These are phyloP conservation scores for Elaphurus davidianus DNA, from an alignment of 2,113 vertebrate genomes.

Conservation along the genomic window DNA sequence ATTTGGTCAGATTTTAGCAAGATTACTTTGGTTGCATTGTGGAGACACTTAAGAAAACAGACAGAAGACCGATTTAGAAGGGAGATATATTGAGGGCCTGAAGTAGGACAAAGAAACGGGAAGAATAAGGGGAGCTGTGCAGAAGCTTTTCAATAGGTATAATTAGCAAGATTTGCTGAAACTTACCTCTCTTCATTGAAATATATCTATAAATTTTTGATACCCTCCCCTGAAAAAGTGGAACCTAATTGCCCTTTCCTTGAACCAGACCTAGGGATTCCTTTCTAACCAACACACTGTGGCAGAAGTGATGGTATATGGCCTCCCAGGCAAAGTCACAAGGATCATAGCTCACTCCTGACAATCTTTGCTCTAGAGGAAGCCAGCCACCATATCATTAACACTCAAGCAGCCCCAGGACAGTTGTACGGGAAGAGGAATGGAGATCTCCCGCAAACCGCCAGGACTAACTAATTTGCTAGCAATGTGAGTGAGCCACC, in stretches of 20 bases:
- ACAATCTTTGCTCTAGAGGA: background rate
- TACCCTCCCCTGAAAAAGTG: background rate
- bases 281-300: background rate
- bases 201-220: background rate
- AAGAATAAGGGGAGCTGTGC: background rate
- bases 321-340: background rate
- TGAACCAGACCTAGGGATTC: background rate
- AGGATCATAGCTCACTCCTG: background rate
- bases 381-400: background rate
- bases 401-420: background rate
- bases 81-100: background rate
- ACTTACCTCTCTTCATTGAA: background rate
- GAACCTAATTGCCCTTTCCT: background rate
- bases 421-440: background rate
- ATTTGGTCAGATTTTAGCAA: background rate
- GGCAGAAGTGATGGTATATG: background rate
- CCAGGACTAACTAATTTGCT: background rate
- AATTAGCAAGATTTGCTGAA: background rate
- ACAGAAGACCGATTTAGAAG: background rate
- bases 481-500: background rate
- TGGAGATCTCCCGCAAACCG: background rate
- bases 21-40: background rate
- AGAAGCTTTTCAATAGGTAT: background rate
- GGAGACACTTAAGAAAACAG: background rate
- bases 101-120: background rate